Conservation (phyloP, 2,113 vertebrate genomes). For the Bufo bufo region DNA sequence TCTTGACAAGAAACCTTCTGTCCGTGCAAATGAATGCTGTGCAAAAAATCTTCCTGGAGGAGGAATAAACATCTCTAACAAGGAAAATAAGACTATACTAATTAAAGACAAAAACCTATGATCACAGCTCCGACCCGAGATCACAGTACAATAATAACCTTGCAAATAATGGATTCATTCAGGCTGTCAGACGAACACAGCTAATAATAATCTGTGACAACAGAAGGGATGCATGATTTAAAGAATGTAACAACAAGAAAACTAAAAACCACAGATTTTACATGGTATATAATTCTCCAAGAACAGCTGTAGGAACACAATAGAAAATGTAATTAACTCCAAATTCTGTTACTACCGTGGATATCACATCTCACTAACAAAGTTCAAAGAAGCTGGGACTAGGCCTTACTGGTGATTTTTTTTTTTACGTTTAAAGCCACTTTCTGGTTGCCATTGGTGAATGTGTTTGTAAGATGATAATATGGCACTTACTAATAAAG, state of each 20-base stretch:
- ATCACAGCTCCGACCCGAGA: constrained; percentile 28
- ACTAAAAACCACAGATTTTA: background rate
- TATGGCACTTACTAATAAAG: no score
- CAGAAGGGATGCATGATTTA: constrained; percentile 20
- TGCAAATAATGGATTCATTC: constrained; percentile 46
- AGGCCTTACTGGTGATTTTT: background rate
- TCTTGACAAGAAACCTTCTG: background rate
- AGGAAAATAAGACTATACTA: background rate
- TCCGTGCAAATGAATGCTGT: background rate
- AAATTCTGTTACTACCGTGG: background rate
- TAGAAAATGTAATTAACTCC: background rate
- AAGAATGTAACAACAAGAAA: background rate
- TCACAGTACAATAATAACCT: constrained; percentile 32
- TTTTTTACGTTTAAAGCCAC: no score
- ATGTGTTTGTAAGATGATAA: no score
- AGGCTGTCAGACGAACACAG: constrained; percentile 14
- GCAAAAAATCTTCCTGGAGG: constrained; percentile 4
- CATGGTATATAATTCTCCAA: background rate
- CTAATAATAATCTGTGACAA: constrained; percentile 37
- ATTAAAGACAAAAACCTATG: constrained; percentile 11
- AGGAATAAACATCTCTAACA: constrained; percentile 25
- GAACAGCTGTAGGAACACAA: constrained; percentile 1
- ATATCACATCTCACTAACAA: background rate
- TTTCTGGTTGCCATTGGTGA: no score
- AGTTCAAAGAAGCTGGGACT: background rate